phyloP scores from a whole-genome alignment of 2,888 invertebrate genomes.

The Pandemis corylana region DNA sequence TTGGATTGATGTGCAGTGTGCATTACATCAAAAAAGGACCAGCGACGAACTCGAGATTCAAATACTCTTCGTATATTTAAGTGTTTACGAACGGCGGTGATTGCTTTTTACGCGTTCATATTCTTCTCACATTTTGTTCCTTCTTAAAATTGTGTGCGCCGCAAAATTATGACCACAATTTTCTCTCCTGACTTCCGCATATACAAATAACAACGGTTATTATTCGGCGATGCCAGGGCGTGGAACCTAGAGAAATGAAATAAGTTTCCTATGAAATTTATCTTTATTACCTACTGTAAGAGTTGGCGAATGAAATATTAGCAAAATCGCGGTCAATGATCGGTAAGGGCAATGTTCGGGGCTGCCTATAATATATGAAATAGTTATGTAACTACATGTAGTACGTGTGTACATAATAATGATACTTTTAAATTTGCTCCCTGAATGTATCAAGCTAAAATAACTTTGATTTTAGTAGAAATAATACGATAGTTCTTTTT shows the following conservation, averaged over 20 bases:
- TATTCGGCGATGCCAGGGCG: not conserved
- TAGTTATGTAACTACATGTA: not conserved
- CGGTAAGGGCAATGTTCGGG: not conserved
- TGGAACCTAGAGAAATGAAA: not conserved
- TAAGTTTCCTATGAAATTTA: constrained; percentile 5
- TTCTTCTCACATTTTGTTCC: too few species aligned
- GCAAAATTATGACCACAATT: not conserved
- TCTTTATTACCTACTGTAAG: not conserved
- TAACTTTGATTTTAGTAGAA: too few species aligned
- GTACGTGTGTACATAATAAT: not conserved
- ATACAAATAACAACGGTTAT: not conserved
- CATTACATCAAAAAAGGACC: too few species aligned
- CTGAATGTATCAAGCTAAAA: too few species aligned
- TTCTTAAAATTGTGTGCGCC: too few species aligned
- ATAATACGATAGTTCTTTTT: too few species aligned
- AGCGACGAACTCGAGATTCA: too few species aligned
- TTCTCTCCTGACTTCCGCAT: not conserved
- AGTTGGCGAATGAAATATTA: constrained; percentile 4
- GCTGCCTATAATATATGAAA: not conserved
- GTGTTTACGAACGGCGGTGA: too few species aligned
- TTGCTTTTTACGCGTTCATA: too few species aligned
- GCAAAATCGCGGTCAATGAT: not conserved
- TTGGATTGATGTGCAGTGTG: too few species aligned
- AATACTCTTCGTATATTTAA: too few species aligned
- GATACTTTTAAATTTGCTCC: too few species aligned